phyloP scores from a whole-genome alignment of 2,113 vertebrate genomes.

The Oreamnos americanus region DNA sequence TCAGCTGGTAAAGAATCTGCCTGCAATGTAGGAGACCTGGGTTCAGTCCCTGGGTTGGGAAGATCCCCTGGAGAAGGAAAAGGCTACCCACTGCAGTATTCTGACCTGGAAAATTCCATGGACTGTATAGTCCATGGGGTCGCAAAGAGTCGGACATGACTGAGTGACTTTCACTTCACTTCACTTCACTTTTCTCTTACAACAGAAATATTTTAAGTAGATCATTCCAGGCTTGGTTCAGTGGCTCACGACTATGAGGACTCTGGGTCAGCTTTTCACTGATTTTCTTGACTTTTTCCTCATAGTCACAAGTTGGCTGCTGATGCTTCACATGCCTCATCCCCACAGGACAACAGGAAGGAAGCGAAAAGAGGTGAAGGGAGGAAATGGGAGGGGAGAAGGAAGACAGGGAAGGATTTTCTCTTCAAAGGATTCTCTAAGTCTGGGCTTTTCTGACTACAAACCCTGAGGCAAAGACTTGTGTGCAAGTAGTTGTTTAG shows the following conservation, averaged over 20 bases:
- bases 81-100: neutral
- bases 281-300: neutral
- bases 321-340: neutral
- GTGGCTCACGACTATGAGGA: neutral
- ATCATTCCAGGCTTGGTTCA: neutral
- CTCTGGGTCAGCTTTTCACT: neutral
- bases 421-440: neutral
- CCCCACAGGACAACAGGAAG: neutral
- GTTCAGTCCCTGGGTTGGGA: rapidly evolving
- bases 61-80: neutral
- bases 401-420: neutral
- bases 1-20: neutral
- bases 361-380: neutral
- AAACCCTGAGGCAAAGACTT: neutral
- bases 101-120: neutral
- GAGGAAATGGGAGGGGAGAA: neutral
- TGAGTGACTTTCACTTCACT: neutral
- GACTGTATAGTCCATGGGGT: neutral
- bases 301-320: neutral
- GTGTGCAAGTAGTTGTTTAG: neutral
- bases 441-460: neutral
- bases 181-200: neutral
- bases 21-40: neutral
- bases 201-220: neutral
- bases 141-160: rapidly evolving